Evolutionary conservation across 2,113 vertebrate genomes (phyloP), one percentile per base, ranked within the genome.

Genomic region (Lynx canadensis): DNA sequence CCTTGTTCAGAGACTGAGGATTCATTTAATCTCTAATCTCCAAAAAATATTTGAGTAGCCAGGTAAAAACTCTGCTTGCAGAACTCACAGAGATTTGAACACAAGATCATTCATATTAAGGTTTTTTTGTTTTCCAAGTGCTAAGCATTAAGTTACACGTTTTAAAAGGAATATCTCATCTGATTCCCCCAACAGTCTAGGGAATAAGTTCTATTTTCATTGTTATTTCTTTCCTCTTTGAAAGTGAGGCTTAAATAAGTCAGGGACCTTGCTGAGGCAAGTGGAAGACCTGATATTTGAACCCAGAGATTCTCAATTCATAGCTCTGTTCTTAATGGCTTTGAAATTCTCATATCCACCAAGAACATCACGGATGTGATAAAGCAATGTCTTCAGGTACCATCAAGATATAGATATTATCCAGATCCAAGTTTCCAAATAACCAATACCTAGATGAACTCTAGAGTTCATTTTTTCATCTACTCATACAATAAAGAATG

Each of bases 71-170:
- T 78, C 29, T 78, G 27, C 57, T 81, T 80, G 57, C 25, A 79
- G 41, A 96, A 91, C 68, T 96, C 57, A 50, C 76, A 96, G 73
- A 91, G 45, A 69, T 74, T n/a, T 41, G 11, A 88, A 38, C 23
- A 16, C 21, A 11, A 52, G 69, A 83, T 90, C 19, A 31, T 89
- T 69, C 84, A 21, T 55, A 48, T 18, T 93, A 73, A 89, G n/a
- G 80, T 33, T 41, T 74, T 74, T 89, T 63, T 95, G 36, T 73
- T 96, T 95, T 38, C 18, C 50, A 63, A 16, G 29, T 65, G 63
- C 63, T 78, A 23, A 55, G 5, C n/a, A 27, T 57, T 89, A 80
- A 50, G 27, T 45, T 14, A 87, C 4, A 3, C 52, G 45, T 55
- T 92, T 93, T 69, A 73, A 1, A 90, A 57, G 25, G 15, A 94